Conservation (phyloP, 2,888 invertebrate genomes). For the Agriotes lineatus region DNA sequence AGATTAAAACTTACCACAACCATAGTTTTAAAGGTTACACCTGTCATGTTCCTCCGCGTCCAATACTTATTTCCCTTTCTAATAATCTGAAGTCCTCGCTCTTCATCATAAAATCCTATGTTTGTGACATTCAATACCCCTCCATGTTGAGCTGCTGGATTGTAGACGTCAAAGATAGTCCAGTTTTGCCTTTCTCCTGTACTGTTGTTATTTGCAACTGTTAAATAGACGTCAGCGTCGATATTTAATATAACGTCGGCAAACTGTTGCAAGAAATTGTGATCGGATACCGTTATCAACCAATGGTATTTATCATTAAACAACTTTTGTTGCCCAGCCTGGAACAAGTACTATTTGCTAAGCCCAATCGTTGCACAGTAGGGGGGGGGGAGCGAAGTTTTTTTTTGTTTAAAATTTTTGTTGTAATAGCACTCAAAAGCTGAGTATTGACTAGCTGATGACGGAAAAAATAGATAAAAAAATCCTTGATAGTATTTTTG, state of each 20-base stretch:
- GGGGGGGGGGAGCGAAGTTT: too few relatives aligned
- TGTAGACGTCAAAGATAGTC: conserved; percentile 68
- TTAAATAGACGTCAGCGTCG: conserved; percentile 67
- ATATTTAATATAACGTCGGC: conserved; percentile 63
- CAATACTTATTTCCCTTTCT: conserved; percentile 43
- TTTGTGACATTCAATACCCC: conserved; percentile 67
- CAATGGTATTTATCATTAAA: conserved; percentile 23
- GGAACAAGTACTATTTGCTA: not conserved
- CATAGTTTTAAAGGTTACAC: conserved; percentile 69
- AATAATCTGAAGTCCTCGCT: not conserved
- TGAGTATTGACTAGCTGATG: too few relatives aligned
- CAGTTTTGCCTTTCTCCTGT: conserved; percentile 47
- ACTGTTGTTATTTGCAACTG: conserved; percentile 32
- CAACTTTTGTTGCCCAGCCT: conserved; percentile 13
- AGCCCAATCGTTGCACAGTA: not conserved
- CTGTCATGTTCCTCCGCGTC: conserved; percentile 69
- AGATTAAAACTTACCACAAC: conserved; percentile 68
- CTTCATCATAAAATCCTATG: conserved; percentile 67
- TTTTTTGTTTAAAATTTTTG: too few relatives aligned
- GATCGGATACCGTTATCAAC: conserved; percentile 4
- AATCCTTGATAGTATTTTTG: too few relatives aligned
- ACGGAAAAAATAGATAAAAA: too few relatives aligned
- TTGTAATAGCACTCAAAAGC: too few relatives aligned
- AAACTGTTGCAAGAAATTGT: not conserved
- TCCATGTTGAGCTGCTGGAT: conserved; percentile 69